Percentiles rank a stretch among this genome's conserved stretches.
Evolutionary conservation across 1,140 invertebrate species (phyloP).

Genomic region (Drosophila kurseongensis): DNA sequence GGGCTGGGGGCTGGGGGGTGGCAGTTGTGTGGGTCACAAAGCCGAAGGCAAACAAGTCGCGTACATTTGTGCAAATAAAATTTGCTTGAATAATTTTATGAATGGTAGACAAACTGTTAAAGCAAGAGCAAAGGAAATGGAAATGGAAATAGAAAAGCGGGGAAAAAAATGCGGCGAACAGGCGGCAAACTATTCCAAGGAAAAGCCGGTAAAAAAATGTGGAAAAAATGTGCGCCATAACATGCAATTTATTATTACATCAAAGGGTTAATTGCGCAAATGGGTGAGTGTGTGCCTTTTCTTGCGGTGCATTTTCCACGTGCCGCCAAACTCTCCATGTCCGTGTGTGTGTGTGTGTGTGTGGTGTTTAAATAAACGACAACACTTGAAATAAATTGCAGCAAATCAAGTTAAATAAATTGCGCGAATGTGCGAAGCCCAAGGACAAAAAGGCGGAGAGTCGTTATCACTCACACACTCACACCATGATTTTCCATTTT

Average conservation of each 20-base stretch:
- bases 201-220: neutral
- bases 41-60: conserved; percentile 58
- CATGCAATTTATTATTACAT: conserved; percentile 49
- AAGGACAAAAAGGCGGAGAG: conserved; percentile 17
- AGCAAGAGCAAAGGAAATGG: conserved; percentile 1
- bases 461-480: conserved; percentile 54
- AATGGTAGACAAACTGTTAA: conserved; percentile 51
- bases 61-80: conserved; percentile 66
- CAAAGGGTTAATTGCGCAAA: conserved; percentile 61
- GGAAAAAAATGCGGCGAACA: neutral
- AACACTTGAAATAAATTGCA: conserved; percentile 81
- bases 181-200: neutral
- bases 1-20: neutral
- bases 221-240: conserved; percentile 2
- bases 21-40: conserved; percentile 39
- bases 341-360: conserved; percentile 34
- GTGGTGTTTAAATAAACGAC: conserved; percentile 79
- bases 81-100: conserved; percentile 68
- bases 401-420: conserved; percentile 83
- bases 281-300: conserved; percentile 45
- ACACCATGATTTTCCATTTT: conserved; percentile 16
- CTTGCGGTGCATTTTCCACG: conserved; percentile 65
- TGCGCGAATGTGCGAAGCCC: conserved; percentile 61
- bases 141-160: neutral
- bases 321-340: conserved; percentile 17